phyloP scores from a whole-genome alignment of 1,140 invertebrate species.

The Pygmarrhopalites habei region DNA sequence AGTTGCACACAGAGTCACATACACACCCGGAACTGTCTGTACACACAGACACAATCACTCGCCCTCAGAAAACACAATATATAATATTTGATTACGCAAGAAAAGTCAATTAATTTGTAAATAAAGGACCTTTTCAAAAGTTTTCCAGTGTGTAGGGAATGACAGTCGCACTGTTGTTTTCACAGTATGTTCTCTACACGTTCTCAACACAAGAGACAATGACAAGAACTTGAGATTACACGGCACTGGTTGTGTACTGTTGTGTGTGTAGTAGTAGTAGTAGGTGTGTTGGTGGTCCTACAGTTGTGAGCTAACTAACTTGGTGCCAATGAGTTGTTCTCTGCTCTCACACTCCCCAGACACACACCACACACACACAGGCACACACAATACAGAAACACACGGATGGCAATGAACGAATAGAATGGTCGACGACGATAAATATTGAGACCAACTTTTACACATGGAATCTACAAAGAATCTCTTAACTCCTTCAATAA shows the following conservation, averaged over 20 bases:
- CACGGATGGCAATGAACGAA: constrained; percentile 12
- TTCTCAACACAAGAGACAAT: background rate
- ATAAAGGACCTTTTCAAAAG: background rate
- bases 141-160: too few species aligned
- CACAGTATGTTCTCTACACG: too few species aligned
- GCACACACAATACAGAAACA: background rate
- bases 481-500: constrained; percentile 20
- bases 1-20: too few species aligned
- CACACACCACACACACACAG: background rate
- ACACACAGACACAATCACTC: too few species aligned
- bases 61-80: too few species aligned
- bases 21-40: too few species aligned
- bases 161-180: too few species aligned
- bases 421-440: constrained; percentile 17
- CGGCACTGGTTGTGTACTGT: background rate
- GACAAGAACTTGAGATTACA: background rate
- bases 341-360: background rate
- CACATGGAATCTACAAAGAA: constrained; percentile 17
- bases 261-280: background rate
- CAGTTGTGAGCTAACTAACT: background rate
- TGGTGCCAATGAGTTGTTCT: background rate
- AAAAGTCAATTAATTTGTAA: too few species aligned
- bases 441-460: constrained; percentile 18
- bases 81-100: too few species aligned
- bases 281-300: background rate